These are phyloP conservation scores for Lithobates sylvaticus DNA, from an alignment of 2,797 vertebrate genomes.

Conservation along the genomic window DNA sequence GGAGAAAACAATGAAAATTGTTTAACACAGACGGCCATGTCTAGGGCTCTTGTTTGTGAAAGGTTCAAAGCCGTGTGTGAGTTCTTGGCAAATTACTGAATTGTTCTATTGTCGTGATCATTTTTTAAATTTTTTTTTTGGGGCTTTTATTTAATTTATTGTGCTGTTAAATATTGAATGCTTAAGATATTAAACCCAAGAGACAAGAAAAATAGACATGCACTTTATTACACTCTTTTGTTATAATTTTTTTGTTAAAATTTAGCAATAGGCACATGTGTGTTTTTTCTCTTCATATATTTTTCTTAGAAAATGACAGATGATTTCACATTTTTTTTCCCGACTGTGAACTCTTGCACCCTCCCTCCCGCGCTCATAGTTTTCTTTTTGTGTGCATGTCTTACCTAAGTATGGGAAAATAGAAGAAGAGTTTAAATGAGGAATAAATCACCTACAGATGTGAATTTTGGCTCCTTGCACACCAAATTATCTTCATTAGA, in stretches of 20 bases:
- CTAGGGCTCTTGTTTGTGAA: neutral
- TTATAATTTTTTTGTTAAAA: neutral
- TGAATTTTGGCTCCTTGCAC: slow-evolving; percentile 51
- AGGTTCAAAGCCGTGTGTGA: slow-evolving; percentile 26
- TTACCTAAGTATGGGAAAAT: slow-evolving; percentile 53
- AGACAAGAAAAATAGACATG: slow-evolving; percentile 4
- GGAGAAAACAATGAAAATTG: slow-evolving; percentile 6
- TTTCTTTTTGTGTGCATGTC: slow-evolving; percentile 44
- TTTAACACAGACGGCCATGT: slow-evolving; percentile 6
- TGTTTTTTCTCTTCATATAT: slow-evolving; percentile 50
- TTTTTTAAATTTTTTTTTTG: neutral
- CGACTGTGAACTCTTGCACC: slow-evolving; percentile 48
- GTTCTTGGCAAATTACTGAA: slow-evolving; percentile 1
- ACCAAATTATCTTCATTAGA: slow-evolving; percentile 58
- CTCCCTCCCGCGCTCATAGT: slow-evolving; percentile 49
- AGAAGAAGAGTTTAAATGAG: slow-evolving; percentile 53
- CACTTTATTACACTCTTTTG: slow-evolving; percentile 5
- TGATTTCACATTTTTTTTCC: slow-evolving; percentile 50
- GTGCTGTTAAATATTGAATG: neutral
- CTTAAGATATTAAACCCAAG: slow-evolving; percentile 4
- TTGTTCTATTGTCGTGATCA: neutral
- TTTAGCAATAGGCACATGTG: slow-evolving; percentile 18
- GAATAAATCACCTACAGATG: slow-evolving; percentile 60
- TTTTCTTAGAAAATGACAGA: slow-evolving; percentile 53
- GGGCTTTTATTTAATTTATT: neutral